These are phyloP conservation scores for Eupithecia pulchellata DNA, from an alignment of 2,888 invertebrate species.

Conservation along the genomic window DNA sequence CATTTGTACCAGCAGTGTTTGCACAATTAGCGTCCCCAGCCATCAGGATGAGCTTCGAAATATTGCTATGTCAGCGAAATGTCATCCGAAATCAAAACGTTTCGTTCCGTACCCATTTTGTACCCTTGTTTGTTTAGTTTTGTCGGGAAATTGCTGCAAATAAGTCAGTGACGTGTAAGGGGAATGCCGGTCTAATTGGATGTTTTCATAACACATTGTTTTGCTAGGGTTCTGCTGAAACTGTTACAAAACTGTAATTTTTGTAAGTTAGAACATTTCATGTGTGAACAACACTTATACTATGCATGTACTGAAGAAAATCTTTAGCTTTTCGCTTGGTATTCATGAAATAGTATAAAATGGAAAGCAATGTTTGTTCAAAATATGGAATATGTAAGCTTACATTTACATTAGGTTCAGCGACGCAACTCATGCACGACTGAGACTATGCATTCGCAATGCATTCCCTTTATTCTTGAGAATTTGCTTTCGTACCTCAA, in stretches of 20 bases:
- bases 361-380: slow-evolving; percentile 39
- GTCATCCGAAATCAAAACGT: slow-evolving; percentile 55
- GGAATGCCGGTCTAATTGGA: slow-evolving; percentile 48
- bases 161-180: slow-evolving; percentile 45
- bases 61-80: slow-evolving; percentile 56
- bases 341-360: slow-evolving; percentile 32
- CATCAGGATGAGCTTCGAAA: slow-evolving; percentile 45
- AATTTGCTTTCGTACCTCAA: slow-evolving; percentile 23
- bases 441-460: slow-evolving; percentile 37
- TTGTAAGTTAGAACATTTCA: not conserved
- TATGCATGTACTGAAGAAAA: not conserved
- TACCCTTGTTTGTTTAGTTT: slow-evolving; percentile 49
- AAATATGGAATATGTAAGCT: slow-evolving; percentile 37
- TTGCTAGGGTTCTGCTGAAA: not conserved
- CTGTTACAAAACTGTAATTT: not conserved
- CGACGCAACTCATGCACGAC: slow-evolving; percentile 38
- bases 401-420: slow-evolving; percentile 40
- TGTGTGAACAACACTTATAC: not conserved
- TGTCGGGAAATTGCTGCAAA: slow-evolving; percentile 50
- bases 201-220: slow-evolving; percentile 28
- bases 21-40: slow-evolving; percentile 59
- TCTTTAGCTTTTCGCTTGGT: slow-evolving; percentile 11
- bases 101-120: slow-evolving; percentile 44
- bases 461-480: slow-evolving; percentile 30
- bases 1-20: slow-evolving; percentile 51